Base-by-base conservation (phyloP, 2,888 invertebrate species). In the Pollenia labialis region DNA sequence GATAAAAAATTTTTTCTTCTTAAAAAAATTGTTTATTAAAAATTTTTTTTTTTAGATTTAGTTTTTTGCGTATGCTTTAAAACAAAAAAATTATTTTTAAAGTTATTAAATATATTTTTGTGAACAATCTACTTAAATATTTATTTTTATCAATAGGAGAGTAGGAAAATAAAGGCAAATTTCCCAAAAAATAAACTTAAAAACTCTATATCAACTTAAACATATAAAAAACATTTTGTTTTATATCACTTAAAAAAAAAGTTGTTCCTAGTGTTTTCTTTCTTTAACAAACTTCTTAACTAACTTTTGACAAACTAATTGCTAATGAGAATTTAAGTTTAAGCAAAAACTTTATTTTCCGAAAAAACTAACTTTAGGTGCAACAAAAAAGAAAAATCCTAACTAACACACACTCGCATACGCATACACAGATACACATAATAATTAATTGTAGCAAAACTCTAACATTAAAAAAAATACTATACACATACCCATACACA, bases 281-380 rank as follows among this genome's bases (percentile, higher is more conserved):
- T 48, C 12, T 48, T 58, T 23, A 48, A 32, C 42, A 77, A 82
- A 82, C 69, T 76, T 82, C 62, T 44, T 18, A 76, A 80, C 71
- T 58, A 81, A 80, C 71, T 83, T 87, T 74, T 81, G 74, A 84
- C 87, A 87, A 87, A 84, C 81, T 84, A 84, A 84, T 81, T 79
- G 81, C 84, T 84, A 84, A 87, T 84, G 81, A 81, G 77, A 81
- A 77, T 74, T 87, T 56, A 84, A 79, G 84, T 84, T 50, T 54
- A 81, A 46, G 18, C 66, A 76, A 58, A 76, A 72, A 58, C 9
- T 76, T 79, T 79, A 32, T 56, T 46, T 48, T n/a, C 46, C 16
- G 7, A 32, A 75, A 62, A 32, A 32, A 14, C n/a, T 48, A 83
- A 69, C 50, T 72, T 81, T 66, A 9, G 50, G 14, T 44, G 10